Percentiles rank a stretch among this genome's conserved stretches.
Conservation (phyloP, 2,888 invertebrate genomes). For the Julus scandinavius region DNA sequence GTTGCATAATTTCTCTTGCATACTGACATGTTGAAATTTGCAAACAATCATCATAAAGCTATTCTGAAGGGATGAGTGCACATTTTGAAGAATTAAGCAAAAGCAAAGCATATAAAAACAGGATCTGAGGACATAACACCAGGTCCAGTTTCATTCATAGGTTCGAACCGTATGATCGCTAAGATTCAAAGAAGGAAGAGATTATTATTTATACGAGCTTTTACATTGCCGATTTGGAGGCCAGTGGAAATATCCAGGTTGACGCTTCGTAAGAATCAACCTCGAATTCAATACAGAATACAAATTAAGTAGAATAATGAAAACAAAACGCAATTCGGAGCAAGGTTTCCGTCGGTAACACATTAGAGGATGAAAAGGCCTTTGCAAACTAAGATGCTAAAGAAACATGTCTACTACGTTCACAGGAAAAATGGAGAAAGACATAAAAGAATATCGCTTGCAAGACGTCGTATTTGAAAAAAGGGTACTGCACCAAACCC, state of each 20-base stretch:
- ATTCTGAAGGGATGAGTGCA: too few relatives aligned
- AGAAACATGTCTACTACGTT: conserved; percentile 7
- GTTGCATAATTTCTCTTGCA: too few relatives aligned
- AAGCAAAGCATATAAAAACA: too few relatives aligned
- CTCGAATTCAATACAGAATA: not conserved
- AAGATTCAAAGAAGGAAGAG: too few relatives aligned
- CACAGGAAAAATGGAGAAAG: not conserved
- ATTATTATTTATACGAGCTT: not conserved
- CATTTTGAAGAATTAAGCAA: too few relatives aligned
- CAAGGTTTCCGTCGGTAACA: not conserved
- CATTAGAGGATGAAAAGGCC: not conserved
- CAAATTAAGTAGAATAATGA: conserved; percentile 11
- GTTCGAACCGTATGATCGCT: too few relatives aligned
- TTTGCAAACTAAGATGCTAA: not conserved
- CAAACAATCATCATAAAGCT: too few relatives aligned
- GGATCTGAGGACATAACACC: too few relatives aligned
- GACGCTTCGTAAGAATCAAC: not conserved
- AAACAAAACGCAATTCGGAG: not conserved
- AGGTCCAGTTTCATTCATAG: too few relatives aligned
- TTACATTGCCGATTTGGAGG: not conserved
- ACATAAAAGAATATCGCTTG: not conserved
- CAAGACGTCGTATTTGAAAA: not conserved
- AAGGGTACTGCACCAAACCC: not conserved
- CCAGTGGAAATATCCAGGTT: not conserved
- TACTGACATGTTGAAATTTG: too few relatives aligned